Percentiles rank a stretch among this genome's conserved stretches.
phyloP scores from a whole-genome alignment of 2,888 invertebrate genomes.

The Buathra laborator region DNA sequence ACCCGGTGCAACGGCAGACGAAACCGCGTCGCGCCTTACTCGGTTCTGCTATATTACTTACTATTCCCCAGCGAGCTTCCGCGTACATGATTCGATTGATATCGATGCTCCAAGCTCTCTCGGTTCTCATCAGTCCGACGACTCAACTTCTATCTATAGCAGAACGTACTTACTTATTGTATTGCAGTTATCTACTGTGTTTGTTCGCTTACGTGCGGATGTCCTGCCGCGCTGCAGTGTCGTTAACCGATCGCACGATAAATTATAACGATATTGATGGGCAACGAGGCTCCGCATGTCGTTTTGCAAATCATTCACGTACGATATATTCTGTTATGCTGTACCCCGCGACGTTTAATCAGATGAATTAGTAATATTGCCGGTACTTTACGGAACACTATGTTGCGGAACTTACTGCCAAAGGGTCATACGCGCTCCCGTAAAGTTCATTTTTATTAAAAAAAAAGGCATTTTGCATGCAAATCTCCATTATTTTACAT shows the following conservation, averaged over 20 bases:
- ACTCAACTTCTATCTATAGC: slow-evolving; percentile 12
- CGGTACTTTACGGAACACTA: neutral
- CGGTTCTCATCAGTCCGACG: slow-evolving; percentile 41
- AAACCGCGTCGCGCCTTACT: slow-evolving; percentile 46
- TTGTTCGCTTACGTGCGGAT: slow-evolving; percentile 46
- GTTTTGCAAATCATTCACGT: slow-evolving; percentile 26
- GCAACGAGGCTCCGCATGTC: neutral
- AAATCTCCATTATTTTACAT: no score
- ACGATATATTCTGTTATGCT: neutral
- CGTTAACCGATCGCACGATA: slow-evolving; percentile 67
- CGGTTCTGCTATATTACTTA: slow-evolving; percentile 75
- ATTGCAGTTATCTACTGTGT: slow-evolving; percentile 13
- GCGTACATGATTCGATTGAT: slow-evolving; percentile 81
- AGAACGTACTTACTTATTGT: slow-evolving; percentile 9
- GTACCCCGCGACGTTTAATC: neutral
- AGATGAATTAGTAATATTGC: slow-evolving; percentile 14
- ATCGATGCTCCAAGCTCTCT: slow-evolving; percentile 66
- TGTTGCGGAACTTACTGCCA: neutral
- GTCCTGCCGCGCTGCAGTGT: slow-evolving; percentile 54
- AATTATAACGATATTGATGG: slow-evolving; percentile 45
- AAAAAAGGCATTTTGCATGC: no score
- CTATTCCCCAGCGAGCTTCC: slow-evolving; percentile 82
- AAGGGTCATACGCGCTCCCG: neutral
- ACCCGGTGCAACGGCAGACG: slow-evolving; percentile 40
- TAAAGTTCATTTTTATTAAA: no score